Evolutionary conservation across 2,797 vertebrate genomes (phyloP).

Genomic region (Phrynocephalus forsythii): DNA sequence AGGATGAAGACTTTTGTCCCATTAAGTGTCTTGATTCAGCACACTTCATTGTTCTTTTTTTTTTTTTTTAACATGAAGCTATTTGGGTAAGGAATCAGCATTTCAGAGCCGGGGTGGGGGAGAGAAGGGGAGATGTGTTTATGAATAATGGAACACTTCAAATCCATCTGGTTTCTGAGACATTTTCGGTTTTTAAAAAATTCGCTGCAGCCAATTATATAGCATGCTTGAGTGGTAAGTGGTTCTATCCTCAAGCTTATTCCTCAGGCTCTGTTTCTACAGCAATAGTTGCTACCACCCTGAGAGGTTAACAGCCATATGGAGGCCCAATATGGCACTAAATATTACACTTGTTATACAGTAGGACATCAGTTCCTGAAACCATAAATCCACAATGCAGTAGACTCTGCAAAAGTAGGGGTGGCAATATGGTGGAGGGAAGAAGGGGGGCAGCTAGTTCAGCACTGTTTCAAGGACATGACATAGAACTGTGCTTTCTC

Average conservation of each 20-base stretch:
- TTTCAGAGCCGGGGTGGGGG: slow-evolving; percentile 57
- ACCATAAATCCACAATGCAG: slow-evolving; percentile 78
- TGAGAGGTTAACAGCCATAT: slow-evolving; percentile 87
- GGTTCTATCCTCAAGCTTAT: slow-evolving; percentile 84
- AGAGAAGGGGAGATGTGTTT: slow-evolving; percentile 72
- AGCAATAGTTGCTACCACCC: slow-evolving; percentile 83
- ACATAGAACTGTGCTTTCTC: slow-evolving; percentile 61
- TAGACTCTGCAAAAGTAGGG: slow-evolving; percentile 62
- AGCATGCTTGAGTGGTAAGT: slow-evolving; percentile 85
- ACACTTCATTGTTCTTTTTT: slow-evolving; percentile 67
- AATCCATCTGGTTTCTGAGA: slow-evolving; percentile 86
- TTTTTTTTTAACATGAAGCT: slow-evolving; percentile 70
- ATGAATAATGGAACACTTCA: slow-evolving; percentile 89
- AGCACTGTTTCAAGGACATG: slow-evolving; percentile 63
- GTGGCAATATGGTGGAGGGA: too few species aligned
- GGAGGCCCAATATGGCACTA: slow-evolving; percentile 84
- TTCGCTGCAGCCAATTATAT: slow-evolving; percentile 86
- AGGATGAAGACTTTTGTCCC: slow-evolving; percentile 23
- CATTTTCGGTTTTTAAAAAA: slow-evolving; percentile 75
- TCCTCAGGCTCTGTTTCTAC: slow-evolving; percentile 83
- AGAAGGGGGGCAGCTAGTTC: slow-evolving; percentile 59
- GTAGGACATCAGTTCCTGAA: slow-evolving; percentile 75
- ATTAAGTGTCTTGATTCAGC: slow-evolving; percentile 70
- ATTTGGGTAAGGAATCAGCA: slow-evolving; percentile 80
- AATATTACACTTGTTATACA: slow-evolving; percentile 79